Evolutionary conservation across 1,140 invertebrate species (phyloP).

Genomic region (Anoplolepis gracilipes): DNA sequence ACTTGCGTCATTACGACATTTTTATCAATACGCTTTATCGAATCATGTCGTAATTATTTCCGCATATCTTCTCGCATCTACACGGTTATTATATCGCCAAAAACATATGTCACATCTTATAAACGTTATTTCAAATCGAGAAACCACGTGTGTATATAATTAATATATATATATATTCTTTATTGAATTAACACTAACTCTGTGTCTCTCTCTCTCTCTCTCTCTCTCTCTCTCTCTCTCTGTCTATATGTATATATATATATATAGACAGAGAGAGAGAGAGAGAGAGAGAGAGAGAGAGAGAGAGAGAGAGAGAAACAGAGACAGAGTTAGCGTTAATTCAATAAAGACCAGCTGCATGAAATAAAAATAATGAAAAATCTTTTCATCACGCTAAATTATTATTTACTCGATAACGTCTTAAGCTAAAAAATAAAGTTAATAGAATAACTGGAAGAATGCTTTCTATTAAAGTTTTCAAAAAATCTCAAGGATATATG

Average conservation of each 20-base stretch:
- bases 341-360: conserved; percentile 19
- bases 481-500: no score
- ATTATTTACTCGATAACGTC: background rate
- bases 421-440: background rate
- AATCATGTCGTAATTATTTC: conserved; percentile 73
- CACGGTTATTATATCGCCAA: conserved; percentile 10
- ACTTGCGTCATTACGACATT: conserved; percentile 71
- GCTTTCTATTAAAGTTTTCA: background rate
- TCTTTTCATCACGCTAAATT: background rate
- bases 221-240: no score
- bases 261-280: no score
- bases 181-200: no score
- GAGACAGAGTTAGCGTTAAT: no score
- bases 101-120: conserved; percentile 14
- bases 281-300: no score
- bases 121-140: background rate
- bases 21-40: conserved; percentile 69
- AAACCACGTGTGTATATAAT: background rate
- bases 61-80: conserved; percentile 51
- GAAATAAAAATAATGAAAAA: conserved; percentile 3
- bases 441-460: background rate
- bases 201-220: no score
- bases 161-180: background rate
- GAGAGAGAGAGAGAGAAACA: no score
- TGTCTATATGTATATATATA: no score